A percentile compares a stretch with the other conserved stretches of the same genome.
These are phyloP conservation scores for Tetranychus piercei DNA, from an alignment of 2,888 invertebrate species.

Conservation along the genomic window DNA sequence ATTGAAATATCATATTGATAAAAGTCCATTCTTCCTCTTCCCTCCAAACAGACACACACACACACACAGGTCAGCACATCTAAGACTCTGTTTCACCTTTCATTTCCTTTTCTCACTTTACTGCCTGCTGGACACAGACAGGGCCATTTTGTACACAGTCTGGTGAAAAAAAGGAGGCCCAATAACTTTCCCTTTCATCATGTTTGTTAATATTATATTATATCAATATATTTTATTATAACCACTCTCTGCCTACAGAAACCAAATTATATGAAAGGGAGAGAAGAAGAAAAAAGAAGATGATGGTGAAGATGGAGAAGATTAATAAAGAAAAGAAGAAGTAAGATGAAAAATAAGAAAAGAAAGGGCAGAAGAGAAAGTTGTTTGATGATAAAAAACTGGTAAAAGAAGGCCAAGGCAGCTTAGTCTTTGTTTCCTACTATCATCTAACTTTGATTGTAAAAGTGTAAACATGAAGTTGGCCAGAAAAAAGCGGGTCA, in stretches of 20 bases:
- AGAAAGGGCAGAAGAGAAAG: background rate
- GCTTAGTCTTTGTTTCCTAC: background rate
- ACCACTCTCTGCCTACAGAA: background rate
- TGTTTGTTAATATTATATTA: conserved; percentile 3
- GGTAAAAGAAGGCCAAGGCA: conserved; percentile 3
- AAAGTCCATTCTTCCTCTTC: background rate
- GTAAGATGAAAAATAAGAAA: background rate
- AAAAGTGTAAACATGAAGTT: background rate
- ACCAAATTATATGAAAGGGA: background rate
- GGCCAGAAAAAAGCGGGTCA: background rate
- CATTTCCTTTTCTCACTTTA: background rate
- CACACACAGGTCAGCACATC: background rate
- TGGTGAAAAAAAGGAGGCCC: background rate
- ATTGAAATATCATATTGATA: background rate
- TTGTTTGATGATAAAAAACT: conserved; percentile 5
- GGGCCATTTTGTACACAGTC: background rate
- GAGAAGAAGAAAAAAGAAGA: background rate
- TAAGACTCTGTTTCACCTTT: background rate
- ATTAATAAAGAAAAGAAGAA: background rate
- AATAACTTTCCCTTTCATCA: background rate
- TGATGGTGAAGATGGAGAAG: background rate
- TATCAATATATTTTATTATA: background rate
- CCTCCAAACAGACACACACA: too few relatives aligned
- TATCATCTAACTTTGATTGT: background rate
- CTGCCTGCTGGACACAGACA: background rate